A percentile compares a stretch with the other conserved stretches of the same genome.
phyloP scores from a whole-genome alignment of 2,888 invertebrate species.

The Drosophila prolongata region DNA sequence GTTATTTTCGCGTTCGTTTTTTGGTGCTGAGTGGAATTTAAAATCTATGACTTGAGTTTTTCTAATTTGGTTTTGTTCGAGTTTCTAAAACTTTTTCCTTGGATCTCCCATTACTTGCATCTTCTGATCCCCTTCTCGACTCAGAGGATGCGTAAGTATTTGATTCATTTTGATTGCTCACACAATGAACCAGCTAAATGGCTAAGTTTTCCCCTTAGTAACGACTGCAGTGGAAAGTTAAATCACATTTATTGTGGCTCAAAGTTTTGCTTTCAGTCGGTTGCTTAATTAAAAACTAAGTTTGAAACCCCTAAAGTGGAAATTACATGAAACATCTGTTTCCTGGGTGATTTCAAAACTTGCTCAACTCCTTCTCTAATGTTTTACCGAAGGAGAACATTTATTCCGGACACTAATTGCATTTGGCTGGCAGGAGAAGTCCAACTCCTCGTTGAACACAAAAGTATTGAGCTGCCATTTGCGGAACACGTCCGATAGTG shows the following conservation, averaged over 20 bases:
- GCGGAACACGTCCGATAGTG: slow-evolving; percentile 23
- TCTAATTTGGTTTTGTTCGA: not conserved
- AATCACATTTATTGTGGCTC: slow-evolving; percentile 29
- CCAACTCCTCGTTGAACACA: not conserved
- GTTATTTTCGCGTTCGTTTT: not conserved
- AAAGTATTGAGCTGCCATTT: slow-evolving; percentile 10
- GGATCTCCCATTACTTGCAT: slow-evolving; percentile 1
- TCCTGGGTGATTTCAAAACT: slow-evolving; percentile 10
- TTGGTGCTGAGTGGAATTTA: not conserved
- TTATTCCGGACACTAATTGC: slow-evolving; percentile 52
- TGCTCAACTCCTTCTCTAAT: not conserved
- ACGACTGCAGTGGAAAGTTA: slow-evolving; percentile 36
- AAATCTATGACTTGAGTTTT: not conserved
- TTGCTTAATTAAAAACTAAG: slow-evolving; percentile 37
- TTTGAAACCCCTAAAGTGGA: slow-evolving; percentile 24
- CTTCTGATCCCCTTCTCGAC: slow-evolving; percentile 8
- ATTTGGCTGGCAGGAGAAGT: slow-evolving; percentile 28
- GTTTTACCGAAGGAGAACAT: not conserved
- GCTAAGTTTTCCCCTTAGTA: not conserved
- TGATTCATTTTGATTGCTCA: slow-evolving; percentile 11
- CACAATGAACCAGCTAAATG: slow-evolving; percentile 14
- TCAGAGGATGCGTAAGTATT: slow-evolving; percentile 24
- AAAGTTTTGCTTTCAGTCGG: slow-evolving; percentile 9
- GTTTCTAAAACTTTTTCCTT: not conserved
- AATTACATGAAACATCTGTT: slow-evolving; percentile 38